Conservation (phyloP, 2,113 vertebrate genomes). For the Carassius auratus region DNA sequence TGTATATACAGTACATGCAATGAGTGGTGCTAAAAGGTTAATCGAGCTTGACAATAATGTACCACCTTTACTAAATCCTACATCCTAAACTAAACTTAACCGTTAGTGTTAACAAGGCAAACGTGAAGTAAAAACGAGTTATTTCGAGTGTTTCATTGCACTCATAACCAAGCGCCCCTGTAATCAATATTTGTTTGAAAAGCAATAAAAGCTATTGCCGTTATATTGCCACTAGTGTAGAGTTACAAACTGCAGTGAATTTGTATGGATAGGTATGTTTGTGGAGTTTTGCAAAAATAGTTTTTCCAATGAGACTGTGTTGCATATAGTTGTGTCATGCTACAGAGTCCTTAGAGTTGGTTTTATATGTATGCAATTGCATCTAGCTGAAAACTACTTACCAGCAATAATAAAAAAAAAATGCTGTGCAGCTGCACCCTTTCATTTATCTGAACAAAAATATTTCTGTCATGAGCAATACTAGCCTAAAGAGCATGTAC, state of each 20-base stretch:
- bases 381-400: neutral
- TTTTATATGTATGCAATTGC: neutral
- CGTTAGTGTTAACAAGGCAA: neutral
- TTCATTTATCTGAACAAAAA: neutral
- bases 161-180: neutral
- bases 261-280: neutral
- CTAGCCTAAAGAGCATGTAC: neutral
- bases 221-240: neutral
- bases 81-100: neutral
- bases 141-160: neutral
- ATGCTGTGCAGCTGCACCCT: neutral
- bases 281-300: neutral
- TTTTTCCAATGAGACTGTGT: neutral
- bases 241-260: neutral
- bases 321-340: neutral
- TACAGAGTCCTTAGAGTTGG: neutral
- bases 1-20: neutral
- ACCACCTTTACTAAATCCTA: neutral
- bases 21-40: neutral
- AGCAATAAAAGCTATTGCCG: neutral
- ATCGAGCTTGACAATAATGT: neutral
- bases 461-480: neutral
- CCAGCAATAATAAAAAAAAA: neutral
- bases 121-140: neutral
- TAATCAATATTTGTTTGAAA: neutral